Evolutionary conservation across 1,140 invertebrate species (phyloP), one percentile per base, ranked within the genome.

Genomic region (Drosophila sulfurigaster): DNA sequence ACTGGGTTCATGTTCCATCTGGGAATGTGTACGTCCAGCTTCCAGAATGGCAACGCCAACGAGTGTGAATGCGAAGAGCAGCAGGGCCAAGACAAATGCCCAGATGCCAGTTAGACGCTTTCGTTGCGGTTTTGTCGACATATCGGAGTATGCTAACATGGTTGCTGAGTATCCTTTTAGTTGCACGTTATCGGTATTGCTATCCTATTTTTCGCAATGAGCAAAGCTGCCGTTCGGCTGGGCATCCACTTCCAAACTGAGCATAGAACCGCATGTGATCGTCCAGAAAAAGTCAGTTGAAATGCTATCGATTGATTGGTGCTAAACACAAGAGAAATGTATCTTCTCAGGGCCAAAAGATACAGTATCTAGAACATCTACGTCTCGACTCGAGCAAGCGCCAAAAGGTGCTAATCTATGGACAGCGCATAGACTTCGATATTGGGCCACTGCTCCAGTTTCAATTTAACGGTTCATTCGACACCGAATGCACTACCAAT

Each of bases 391-490:
- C 62, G 75, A 77, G 49, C 3, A 49, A 49, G 7, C 48, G 51
- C 51, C 30, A 56, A 81, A 89, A 89, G 85, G 85, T 89, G 85
- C 69, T 89, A 89, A 89, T 89, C 86, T 48, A 49, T 59, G 32
- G 51, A 75, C 75, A 58, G 75, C 75, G 78, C 79, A 72, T 75
- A 68, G 57, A n/a, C 73, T 52, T 69, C 62, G 64, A 81, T 81
- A 85, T 76, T 89, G 86, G 71, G 75, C 66, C 78, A 85, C 20
- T 89, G 85, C 86, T 89, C 85, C 45, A 89, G 75, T 63, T 89
- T 89, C 52, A 25, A 75, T 89, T 89, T 89, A 89, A 89, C 85
- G 86, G 85, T 89, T 90, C 78, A 89, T 86, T 74, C 75, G 51
- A n/a, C 82, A 32, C 38, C 58, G 78, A 81, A 67, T 85, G 81